These are phyloP conservation scores for Hyperoplus lanceolatus DNA, from an alignment of 2,797 vertebrate species.

Conservation along the genomic window DNA sequence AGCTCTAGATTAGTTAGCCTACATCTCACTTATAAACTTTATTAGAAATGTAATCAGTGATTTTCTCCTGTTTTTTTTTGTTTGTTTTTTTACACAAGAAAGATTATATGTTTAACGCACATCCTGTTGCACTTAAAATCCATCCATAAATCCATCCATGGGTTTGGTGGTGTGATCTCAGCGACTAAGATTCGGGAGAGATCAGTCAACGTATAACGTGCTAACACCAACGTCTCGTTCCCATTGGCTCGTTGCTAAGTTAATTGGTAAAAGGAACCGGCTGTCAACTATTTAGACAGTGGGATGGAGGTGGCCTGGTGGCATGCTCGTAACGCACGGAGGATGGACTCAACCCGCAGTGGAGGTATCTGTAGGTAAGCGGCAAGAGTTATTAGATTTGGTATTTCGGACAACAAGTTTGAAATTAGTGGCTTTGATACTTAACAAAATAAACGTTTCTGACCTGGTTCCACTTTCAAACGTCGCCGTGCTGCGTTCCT, in stretches of 20 bases:
- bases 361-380: slow-evolving; percentile 82
- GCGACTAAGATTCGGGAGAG: neutral
- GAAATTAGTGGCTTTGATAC: rapidly evolving
- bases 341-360: slow-evolving; percentile 59
- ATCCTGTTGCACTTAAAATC: neutral
- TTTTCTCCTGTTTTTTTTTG: slow-evolving; percentile 33
- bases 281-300: slow-evolving; percentile 72
- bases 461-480: neutral
- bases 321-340: slow-evolving; percentile 46
- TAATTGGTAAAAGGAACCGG: slow-evolving; percentile 64
- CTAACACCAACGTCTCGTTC: slow-evolving; percentile 35
- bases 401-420: too few relatives aligned
- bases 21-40: slow-evolving; percentile 65
- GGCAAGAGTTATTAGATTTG: rapidly evolving
- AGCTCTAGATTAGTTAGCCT: slow-evolving; percentile 48
- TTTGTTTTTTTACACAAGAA: too few relatives aligned
- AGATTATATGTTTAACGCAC: neutral
- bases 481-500: rapidly evolving
- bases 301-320: slow-evolving; percentile 11
- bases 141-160: neutral
- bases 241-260: slow-evolving; percentile 59
- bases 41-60: slow-evolving; percentile 47
- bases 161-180: neutral
- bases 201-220: slow-evolving; percentile 4
- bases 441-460: neutral